Conservation (phyloP, 2,113 vertebrate species). For the Pterocles gutturalis region DNA sequence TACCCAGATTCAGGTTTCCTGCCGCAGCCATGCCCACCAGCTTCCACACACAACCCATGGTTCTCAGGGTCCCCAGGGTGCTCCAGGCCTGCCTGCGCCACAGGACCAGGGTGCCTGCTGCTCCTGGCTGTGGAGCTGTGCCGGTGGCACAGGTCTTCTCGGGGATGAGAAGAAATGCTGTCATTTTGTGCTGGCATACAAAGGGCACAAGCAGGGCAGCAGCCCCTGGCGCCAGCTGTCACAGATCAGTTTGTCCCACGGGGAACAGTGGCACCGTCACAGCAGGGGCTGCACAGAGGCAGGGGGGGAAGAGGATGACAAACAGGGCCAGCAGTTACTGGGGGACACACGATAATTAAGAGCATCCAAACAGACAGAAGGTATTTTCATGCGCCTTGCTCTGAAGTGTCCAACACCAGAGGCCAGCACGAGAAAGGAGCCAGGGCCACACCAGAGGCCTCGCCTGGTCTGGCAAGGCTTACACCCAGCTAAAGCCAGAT, state of each 20-base stretch:
- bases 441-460: not conserved
- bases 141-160: accelerated
- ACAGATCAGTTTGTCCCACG: not conserved
- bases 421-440: not conserved
- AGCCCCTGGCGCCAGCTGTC: accelerated
- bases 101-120: not conserved
- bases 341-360: accelerated
- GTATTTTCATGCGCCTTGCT: not conserved
- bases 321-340: not conserved
- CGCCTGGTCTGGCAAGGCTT: not conserved
- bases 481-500: not conserved
- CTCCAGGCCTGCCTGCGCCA: not conserved
- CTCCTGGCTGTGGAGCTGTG: not conserved
- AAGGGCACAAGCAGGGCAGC: not conserved
- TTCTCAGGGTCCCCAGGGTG: not conserved
- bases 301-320: not conserved
- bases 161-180: accelerated
- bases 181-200: not conserved
- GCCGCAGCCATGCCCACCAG: not conserved
- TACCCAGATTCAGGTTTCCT: not conserved
- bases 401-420: not conserved
- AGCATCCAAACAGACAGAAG: not conserved
- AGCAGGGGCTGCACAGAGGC: accelerated
- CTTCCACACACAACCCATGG: not conserved
- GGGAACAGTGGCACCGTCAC: not conserved